A percentile compares a stretch with the other conserved stretches of the same genome.
These are phyloP conservation scores for Anthophora plumipes DNA, from an alignment of 2,888 invertebrate genomes.

Conservation along the genomic window DNA sequence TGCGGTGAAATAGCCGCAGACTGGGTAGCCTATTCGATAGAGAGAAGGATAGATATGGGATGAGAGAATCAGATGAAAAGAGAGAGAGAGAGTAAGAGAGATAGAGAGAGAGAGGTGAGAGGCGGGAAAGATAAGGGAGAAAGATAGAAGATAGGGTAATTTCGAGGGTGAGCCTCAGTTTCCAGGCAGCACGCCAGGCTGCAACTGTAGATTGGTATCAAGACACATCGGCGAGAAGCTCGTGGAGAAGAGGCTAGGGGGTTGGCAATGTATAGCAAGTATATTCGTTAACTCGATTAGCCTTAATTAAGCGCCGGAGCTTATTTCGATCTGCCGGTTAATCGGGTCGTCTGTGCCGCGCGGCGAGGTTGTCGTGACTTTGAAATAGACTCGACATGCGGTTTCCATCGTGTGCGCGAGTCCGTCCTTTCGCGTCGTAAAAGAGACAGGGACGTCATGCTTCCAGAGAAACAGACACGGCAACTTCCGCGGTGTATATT, in stretches of 20 bases:
- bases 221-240: slow-evolving; percentile 56
- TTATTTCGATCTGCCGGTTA: slow-evolving; percentile 70
- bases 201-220: slow-evolving; percentile 62
- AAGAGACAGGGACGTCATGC: slow-evolving; percentile 6
- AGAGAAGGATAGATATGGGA: neutral
- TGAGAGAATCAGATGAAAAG: neutral
- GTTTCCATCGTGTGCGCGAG: slow-evolving; percentile 44
- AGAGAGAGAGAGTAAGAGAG: neutral
- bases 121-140: neutral
- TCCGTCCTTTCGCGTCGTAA: slow-evolving; percentile 15
- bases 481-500: slow-evolving; percentile 21
- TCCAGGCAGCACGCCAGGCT: slow-evolving; percentile 53
- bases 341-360: slow-evolving; percentile 61
- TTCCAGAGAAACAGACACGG: slow-evolving; percentile 6
- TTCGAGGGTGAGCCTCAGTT: slow-evolving; percentile 50
- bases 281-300: slow-evolving; percentile 72
- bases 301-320: slow-evolving; percentile 68
- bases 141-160: slow-evolving; percentile 39
- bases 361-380: slow-evolving; percentile 54
- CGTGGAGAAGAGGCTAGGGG: slow-evolving; percentile 19
- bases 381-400: slow-evolving; percentile 59
- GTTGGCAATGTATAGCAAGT: slow-evolving; percentile 53
- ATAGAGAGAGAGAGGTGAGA: neutral
- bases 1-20: slow-evolving; percentile 23
- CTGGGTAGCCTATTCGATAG: slow-evolving; percentile 12